phyloP scores from a whole-genome alignment of 2,113 vertebrate genomes.

The Cochlearius cochlearius region DNA sequence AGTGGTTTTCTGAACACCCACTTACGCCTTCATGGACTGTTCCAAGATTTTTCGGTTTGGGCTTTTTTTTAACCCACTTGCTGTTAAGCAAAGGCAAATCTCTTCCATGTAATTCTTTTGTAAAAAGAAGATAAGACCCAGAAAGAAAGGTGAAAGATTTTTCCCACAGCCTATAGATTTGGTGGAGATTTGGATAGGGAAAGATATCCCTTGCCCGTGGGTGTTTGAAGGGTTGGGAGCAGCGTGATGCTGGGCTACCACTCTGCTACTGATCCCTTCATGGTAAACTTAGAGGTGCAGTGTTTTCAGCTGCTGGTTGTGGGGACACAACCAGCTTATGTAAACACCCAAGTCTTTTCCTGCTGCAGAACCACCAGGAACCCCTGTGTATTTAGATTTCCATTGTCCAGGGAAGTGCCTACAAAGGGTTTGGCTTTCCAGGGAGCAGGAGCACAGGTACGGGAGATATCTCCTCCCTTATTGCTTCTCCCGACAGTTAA shows the following conservation, averaged over 20 bases:
- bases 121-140: background rate
- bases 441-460: background rate
- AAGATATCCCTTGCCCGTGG: background rate
- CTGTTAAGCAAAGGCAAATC: background rate
- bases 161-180: background rate
- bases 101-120: background rate
- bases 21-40: background rate
- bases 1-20: background rate
- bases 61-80: background rate
- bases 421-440: background rate
- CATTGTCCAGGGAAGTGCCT: background rate
- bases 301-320: background rate
- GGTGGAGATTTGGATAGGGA: background rate
- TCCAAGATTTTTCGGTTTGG: accelerated
- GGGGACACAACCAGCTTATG: background rate
- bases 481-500: background rate
- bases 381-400: background rate
- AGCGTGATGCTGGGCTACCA: background rate
- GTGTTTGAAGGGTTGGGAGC: background rate
- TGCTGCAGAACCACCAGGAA: background rate
- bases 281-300: background rate
- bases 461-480: background rate
- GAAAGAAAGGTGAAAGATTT: background rate
- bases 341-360: background rate
- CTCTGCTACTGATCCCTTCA: background rate